These are phyloP conservation scores for Saguinus midas DNA, from an alignment of 2,113 vertebrate genomes.

Conservation along the genomic window DNA sequence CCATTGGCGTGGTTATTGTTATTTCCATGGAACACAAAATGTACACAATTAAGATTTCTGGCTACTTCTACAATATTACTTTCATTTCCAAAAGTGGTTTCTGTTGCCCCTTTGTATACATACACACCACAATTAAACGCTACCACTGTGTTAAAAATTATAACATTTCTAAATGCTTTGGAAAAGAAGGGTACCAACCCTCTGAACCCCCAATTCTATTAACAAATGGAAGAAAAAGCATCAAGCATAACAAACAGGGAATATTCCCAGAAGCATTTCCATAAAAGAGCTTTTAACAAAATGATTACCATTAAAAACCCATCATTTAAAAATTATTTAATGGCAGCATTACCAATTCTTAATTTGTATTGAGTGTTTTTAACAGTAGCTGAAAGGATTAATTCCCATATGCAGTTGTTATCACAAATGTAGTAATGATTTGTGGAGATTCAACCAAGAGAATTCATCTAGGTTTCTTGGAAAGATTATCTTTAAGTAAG, in stretches of 20 bases:
- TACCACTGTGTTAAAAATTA: background rate
- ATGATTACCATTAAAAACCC: background rate
- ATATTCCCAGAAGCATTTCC: background rate
- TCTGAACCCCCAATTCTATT: background rate
- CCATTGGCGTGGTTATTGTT: background rate
- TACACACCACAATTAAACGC: background rate
- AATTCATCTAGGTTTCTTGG: background rate
- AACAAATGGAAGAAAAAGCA: background rate
- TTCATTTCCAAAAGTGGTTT: background rate
- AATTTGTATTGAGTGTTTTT: background rate
- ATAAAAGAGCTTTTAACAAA: background rate
- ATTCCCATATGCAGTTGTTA: background rate
- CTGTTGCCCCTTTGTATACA: background rate
- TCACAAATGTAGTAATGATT: background rate
- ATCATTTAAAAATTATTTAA: conserved; percentile 4
- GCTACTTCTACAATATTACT: background rate
- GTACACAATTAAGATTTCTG: background rate
- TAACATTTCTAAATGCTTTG: background rate
- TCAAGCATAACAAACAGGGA: background rate
- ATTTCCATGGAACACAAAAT: background rate
- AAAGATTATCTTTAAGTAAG: background rate
- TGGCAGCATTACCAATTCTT: background rate
- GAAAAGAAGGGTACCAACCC: background rate
- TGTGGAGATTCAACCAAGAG: background rate
- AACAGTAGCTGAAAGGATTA: background rate